Base-by-base conservation (phyloP, 2,113 vertebrate genomes). In the Spermophilus dauricus region DNA sequence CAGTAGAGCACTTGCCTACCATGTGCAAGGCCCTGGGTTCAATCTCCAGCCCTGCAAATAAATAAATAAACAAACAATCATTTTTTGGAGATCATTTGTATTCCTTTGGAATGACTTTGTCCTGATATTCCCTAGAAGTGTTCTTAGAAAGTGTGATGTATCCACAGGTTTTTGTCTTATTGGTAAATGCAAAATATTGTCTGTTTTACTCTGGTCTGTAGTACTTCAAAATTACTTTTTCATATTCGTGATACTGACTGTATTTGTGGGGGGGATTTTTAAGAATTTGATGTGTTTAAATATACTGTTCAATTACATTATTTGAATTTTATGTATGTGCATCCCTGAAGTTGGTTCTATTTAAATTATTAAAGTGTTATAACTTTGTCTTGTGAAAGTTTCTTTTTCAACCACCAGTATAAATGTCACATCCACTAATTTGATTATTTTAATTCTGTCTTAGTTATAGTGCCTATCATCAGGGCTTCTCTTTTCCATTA, bases 291-390 rank as follows among this genome's bases (percentile, higher is more conserved):
- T 97, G 89, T 48, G 80, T 89, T 97, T 95, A 84, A 86, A 78
- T 96, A 96, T 2, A 1, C 39, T 97, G 90, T 97, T 95, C 87
- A 97, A 87, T 87, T 58, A 70, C 58, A 95, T 78, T 2, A 91
- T 94, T 92, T 72, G 17, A 85, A 82, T 61, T 97, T 90, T 0
- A 18, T 92, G 58, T 97, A 34, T 84, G 88, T 42, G 4, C 94
- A 16, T 96, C 89, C 78, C 95, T 93, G 14, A 92, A 95, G 65
- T 45, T 96, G 16, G 0, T 96, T 97, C 96, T 98, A 88, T 97
- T 97, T 94, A 95, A 88, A 96, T 88, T 91, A 98, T 98, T 98
- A 98, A 99, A 99, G 94, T 94, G n/a, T 83, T 95, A 72, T 34
- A 83, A 97, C 69, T 96, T 97, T 96, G 84, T 84, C 86, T 81